Percentiles rank a stretch among this genome's conserved stretches.
phyloP scores from a whole-genome alignment of 1,140 invertebrate genomes.

The Sycophaga agraensis region DNA sequence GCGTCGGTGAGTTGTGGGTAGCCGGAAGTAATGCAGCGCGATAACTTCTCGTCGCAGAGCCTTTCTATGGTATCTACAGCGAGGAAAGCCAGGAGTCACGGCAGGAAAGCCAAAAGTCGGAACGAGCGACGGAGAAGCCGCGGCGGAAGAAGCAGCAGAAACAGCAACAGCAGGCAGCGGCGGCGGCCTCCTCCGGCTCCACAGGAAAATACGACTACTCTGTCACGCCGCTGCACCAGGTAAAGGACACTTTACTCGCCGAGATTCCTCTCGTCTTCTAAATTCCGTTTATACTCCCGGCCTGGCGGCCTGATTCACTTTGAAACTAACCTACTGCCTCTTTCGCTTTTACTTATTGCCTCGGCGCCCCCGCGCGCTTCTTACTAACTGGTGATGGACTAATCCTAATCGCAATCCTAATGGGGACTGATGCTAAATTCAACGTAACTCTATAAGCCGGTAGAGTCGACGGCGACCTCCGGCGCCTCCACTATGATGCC shows the following conservation, averaged over 20 bases:
- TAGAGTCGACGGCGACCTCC: conserved; percentile 61
- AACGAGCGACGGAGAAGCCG: conserved; percentile 45
- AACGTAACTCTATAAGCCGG: conserved; percentile 49
- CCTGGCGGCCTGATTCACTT: not conserved
- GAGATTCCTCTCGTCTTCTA: not conserved
- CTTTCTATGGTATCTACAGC: conserved; percentile 45
- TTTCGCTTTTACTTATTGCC: conserved; percentile 31
- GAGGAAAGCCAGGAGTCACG: conserved; percentile 64
- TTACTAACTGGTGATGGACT: conserved; percentile 26
- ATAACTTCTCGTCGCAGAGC: conserved; percentile 36
- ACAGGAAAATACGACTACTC: conserved; percentile 48
- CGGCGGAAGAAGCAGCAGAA: conserved; percentile 45
- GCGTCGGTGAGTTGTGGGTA: too few species aligned
- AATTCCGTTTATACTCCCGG: not conserved
- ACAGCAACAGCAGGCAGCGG: conserved; percentile 36
- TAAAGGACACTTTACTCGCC: conserved; percentile 27
- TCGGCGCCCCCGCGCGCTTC: conserved; percentile 29
- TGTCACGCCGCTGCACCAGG: conserved; percentile 51
- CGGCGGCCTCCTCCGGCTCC: conserved; percentile 41
- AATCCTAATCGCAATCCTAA: conserved; percentile 28
- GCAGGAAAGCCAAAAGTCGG: conserved; percentile 36
- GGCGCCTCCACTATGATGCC: conserved; percentile 66
- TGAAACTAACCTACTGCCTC: conserved; percentile 15
- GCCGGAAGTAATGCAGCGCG: too few species aligned
- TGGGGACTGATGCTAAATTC: conserved; percentile 34